Evolutionary conservation across 2,888 invertebrate genomes (phyloP), one percentile per base, ranked within the genome.

Genomic region (Macaria liturata): DNA sequence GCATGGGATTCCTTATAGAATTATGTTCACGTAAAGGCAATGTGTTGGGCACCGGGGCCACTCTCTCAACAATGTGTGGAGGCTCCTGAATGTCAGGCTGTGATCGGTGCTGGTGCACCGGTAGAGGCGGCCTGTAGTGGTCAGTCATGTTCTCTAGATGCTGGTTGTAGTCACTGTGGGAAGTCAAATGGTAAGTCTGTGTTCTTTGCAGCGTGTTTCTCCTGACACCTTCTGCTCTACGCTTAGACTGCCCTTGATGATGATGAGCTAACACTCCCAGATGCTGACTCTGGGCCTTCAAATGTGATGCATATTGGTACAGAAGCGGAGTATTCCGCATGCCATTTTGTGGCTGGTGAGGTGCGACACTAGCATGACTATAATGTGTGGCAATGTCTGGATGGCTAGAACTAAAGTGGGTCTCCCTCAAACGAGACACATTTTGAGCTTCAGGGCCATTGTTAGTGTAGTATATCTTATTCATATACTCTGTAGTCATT

Each of bases 401-500:
- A 66, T 92, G 92, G 72, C 92, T 92, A 4, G 91, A 91, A 66
- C 92, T 92, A 63, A 92, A 92, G 65, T 92, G 92, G 7, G 91
- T 91, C 69, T 92, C 92, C 63, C 88, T 70, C 64, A 90, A 69
- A 7, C 90, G 76, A 31, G 91, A 83, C 8, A 88, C 88, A 76
- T 82, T 86, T 51, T 88, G 86, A 43, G 86, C 80, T 55, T 91
- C 91, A 9, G 83, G 81, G 55, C 78, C 69, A 70, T 83, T 65
- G 7, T 57, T 84, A 65, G 76, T 86, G 49, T 86, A 87, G 64
- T 91, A 90, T 3, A 91, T 80, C 70, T 90, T 89, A 67, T 89
- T 89, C 73, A 86, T 84, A 67, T 91, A 91, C 64, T 92, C 92
- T 46, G 82, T 85, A 46, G 88, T 88, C 77, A 91, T 79, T 0